phyloP scores from a whole-genome alignment of 2,888 invertebrate species.

The Pristionchus maxplancki region DNA sequence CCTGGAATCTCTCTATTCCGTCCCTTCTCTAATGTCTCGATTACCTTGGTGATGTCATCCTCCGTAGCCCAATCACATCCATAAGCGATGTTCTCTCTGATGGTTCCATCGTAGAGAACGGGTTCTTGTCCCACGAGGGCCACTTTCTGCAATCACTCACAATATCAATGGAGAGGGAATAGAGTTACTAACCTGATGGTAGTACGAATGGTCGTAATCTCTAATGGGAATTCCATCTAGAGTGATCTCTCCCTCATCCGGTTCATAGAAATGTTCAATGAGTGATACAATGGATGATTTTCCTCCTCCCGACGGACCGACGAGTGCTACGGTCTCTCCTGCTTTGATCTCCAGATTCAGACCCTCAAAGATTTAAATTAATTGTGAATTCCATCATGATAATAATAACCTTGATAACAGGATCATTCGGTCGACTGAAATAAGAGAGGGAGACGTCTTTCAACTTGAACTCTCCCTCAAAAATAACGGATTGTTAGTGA shows the following conservation, averaged over 20 bases:
- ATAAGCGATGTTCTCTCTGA: slow-evolving; percentile 76
- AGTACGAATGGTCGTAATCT: slow-evolving; percentile 78
- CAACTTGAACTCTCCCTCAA: slow-evolving; percentile 84
- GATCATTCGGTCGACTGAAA: slow-evolving; percentile 86
- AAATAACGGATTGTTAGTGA: background rate
- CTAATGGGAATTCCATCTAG: slow-evolving; percentile 78
- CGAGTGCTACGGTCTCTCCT: slow-evolving; percentile 79
- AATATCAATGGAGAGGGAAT: background rate
- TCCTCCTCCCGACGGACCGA: slow-evolving; percentile 80
- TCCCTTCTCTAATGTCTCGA: background rate
- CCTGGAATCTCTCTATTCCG: slow-evolving; percentile 55
- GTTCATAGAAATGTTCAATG: slow-evolving; percentile 79
- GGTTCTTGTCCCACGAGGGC: slow-evolving; percentile 74
- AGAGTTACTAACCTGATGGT: slow-evolving; percentile 76
- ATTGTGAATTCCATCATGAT: background rate
- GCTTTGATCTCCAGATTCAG: slow-evolving; percentile 78
- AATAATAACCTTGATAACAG: slow-evolving; percentile 83
- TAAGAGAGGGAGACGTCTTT: slow-evolving; percentile 87
- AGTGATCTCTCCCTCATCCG: slow-evolving; percentile 77
- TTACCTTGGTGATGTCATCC: slow-evolving; percentile 67
- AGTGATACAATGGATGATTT: slow-evolving; percentile 79
- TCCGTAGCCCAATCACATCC: slow-evolving; percentile 73
- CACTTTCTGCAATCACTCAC: slow-evolving; percentile 55
- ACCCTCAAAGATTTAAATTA: slow-evolving; percentile 68
- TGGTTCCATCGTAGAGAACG: slow-evolving; percentile 72